Conservation (phyloP, 2,113 vertebrate genomes). For the Atrichornis clamosus region DNA sequence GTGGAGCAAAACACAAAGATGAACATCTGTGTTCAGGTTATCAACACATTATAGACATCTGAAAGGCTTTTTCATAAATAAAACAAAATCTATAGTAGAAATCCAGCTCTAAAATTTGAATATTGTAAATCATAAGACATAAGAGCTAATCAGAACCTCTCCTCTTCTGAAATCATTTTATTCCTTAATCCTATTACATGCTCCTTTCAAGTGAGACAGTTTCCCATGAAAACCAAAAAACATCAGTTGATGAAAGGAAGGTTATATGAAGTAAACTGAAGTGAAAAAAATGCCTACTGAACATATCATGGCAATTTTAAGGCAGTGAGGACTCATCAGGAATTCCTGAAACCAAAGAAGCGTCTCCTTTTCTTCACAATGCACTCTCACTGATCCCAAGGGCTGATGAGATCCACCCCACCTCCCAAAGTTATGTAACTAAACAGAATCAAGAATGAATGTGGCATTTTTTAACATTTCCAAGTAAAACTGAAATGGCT, state of each 20-base stretch:
- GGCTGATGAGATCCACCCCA: neutral
- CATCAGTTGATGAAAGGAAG: neutral
- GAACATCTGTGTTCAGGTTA: neutral
- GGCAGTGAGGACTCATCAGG: neutral
- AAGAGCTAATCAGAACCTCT: neutral
- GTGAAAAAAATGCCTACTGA: neutral
- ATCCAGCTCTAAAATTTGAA: neutral
- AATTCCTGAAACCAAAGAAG: neutral
- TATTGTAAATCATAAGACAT: neutral
- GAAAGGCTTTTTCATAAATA: neutral
- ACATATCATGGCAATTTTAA: neutral
- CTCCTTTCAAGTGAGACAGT: neutral
- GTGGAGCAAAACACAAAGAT: neutral
- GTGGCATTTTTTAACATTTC: neutral
- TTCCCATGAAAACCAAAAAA: neutral
- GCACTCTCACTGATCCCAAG: neutral
- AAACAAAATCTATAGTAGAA: neutral
- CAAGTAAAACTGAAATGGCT: neutral
- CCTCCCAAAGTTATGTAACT: neutral
- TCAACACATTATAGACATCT: neutral
- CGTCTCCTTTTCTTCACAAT: neutral
- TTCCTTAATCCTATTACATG: neutral
- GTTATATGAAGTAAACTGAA: neutral
- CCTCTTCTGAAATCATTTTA: neutral
- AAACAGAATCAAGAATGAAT: neutral